Conservation (phyloP, 1,140 invertebrate species). For the Diorhabda carinulata region DNA sequence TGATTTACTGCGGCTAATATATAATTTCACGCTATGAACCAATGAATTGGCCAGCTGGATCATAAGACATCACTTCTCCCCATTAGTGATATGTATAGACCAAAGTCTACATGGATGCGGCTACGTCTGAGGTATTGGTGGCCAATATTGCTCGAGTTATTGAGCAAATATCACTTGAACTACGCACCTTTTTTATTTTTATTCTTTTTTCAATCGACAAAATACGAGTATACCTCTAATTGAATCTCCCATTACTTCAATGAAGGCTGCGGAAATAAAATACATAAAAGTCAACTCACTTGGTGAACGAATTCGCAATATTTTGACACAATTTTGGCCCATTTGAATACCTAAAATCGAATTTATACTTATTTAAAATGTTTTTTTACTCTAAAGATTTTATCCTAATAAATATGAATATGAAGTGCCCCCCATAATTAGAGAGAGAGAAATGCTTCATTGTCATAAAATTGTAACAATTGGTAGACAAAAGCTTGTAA, state of each 20-base stretch:
- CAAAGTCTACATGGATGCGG: conserved; percentile 26
- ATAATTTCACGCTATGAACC: conserved; percentile 18
- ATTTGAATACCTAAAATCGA: too few species aligned
- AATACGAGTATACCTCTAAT: neutral
- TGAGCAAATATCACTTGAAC: conserved; percentile 25
- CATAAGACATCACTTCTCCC: conserved; percentile 25
- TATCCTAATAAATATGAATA: too few species aligned
- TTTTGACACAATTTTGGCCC: too few species aligned
- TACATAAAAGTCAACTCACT: too few species aligned
- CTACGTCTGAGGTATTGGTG: conserved; percentile 26
- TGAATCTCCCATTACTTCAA: neutral
- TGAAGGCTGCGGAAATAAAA: too few species aligned
- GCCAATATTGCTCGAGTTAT: conserved; percentile 32
- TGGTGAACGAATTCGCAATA: too few species aligned
- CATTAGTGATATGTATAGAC: conserved; percentile 39
- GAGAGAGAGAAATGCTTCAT: too few species aligned
- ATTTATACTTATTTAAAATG: too few species aligned
- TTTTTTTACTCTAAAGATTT: too few species aligned
- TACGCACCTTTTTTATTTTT: conserved; percentile 15
- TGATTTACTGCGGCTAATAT: neutral
- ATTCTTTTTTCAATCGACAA: neutral
- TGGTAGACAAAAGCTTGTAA: too few species aligned
- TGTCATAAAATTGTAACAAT: too few species aligned
- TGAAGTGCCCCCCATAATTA: too few species aligned
- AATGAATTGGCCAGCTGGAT: conserved; percentile 21